Evolutionary conservation across 2,888 invertebrate species (phyloP), one percentile per base, ranked within the genome.

Genomic region (Agrenia bidenticulata): DNA sequence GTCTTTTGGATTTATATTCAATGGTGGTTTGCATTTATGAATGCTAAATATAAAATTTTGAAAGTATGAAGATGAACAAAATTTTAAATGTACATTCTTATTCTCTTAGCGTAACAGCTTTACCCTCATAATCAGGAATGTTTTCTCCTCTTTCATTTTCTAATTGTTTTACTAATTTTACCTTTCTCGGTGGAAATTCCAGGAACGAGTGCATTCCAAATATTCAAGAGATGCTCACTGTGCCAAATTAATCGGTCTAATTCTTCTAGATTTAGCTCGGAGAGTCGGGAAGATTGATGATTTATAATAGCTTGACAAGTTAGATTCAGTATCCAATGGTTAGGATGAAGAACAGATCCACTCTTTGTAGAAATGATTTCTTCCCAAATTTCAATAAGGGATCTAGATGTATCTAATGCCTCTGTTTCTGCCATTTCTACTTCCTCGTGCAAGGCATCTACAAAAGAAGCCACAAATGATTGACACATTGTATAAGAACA

Each of bases 331-430:
- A 69, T 59, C 68, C 67, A 73, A 60, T 73, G 73, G 58, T 73
- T 73, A 2, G 83, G 80, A 74, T 86, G 85, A 32, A 89, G 77
- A 19, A 87, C 85, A 77, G 86, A 85, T 7, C 57, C 68, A 39
- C 85, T 80, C 79, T 88, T 88, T 77, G 86, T 86, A 77, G 84
- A 81, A 13, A 89, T 80, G 77, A 87, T 87, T 9, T 77, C 77
- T 78, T 90, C 90, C 80, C 84, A 84, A 0, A 83, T 84, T 0
- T 80, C 78, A 37, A 89, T 84, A 78, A 88, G 85, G 77, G 87
- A 87, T 77, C 89, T 84, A 77, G 87, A 87, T 55, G 88, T 84
- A 49, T 81, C 79, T 26, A 89, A 88, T 57, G 84, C 83, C 77
- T 88, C 88, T 24, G 85, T 84, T 32, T 85, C 84, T 66, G 63